Percentiles rank a stretch among this genome's conserved stretches.
These are phyloP conservation scores for Tinamus guttatus DNA, from an alignment of 2,113 vertebrate genomes.

Conservation along the genomic window DNA sequence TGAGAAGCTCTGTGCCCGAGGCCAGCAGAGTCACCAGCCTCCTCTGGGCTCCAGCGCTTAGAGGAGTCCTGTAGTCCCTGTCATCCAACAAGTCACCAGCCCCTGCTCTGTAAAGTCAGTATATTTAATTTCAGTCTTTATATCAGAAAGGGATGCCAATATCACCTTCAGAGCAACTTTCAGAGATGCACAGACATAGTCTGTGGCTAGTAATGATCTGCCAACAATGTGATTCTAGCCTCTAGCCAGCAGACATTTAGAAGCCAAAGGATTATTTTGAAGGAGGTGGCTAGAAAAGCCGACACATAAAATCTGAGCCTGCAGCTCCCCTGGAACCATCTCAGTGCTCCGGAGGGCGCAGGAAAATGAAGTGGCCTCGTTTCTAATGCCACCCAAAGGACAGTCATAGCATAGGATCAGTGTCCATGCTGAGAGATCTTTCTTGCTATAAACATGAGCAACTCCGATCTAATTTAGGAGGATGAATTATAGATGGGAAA, in stretches of 20 bases:
- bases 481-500: constrained; percentile 55
- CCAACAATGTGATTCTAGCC: constrained; percentile 26
- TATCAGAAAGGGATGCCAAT: constrained; percentile 33
- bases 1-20: not conserved
- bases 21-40: not conserved
- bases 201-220: not conserved
- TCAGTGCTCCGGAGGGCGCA: not conserved
- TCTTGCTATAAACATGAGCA: constrained; percentile 21
- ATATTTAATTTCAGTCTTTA: not conserved
- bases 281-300: not conserved
- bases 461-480: constrained; percentile 37
- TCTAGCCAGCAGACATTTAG: not conserved
- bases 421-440: constrained; percentile 1
- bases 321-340: not conserved
- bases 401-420: not conserved
- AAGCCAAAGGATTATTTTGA: constrained; percentile 33
- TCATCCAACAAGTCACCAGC: not conserved
- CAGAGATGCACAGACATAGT: constrained; percentile 15
- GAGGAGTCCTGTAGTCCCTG: not conserved
- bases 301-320: not conserved
- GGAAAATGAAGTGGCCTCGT: constrained; percentile 22
- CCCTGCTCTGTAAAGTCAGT: not conserved
- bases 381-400: constrained; percentile 7
- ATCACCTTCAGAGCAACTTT: not conserved
- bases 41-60: not conserved